Conservation (phyloP, 92 coral and sea anemone genomes). For the Porites evermanni region DNA sequence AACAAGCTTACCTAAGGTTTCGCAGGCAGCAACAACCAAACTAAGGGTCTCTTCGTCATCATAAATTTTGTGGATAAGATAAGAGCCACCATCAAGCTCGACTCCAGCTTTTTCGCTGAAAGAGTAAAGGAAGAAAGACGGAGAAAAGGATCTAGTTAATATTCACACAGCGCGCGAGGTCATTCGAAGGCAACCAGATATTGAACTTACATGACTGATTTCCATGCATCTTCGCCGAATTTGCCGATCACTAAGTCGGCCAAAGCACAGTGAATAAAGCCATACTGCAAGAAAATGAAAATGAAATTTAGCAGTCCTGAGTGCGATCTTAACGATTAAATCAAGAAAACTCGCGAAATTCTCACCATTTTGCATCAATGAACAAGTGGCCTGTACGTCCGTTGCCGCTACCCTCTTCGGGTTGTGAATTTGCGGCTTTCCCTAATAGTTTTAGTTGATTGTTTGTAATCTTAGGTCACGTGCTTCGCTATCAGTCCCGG, state of each 20-base stretch:
- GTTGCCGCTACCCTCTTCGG: background rate
- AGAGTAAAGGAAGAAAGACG: background rate
- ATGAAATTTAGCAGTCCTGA: background rate
- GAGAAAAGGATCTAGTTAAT: background rate
- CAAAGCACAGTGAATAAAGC: constrained; percentile 95
- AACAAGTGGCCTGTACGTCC: background rate
- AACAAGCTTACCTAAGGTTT: constrained; percentile 78
- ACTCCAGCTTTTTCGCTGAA: constrained; percentile 95
- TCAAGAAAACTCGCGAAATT: background rate
- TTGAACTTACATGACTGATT: constrained; percentile 81
- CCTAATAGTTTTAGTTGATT: constrained; percentile 26
- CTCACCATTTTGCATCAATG: constrained; percentile 31
- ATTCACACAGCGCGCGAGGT: background rate
- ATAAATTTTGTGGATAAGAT: constrained; percentile 94
- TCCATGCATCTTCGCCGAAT: constrained; percentile 97
- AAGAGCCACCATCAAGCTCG: constrained; percentile 96
- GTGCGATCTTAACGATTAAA: background rate
- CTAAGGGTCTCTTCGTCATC: constrained; percentile 90
- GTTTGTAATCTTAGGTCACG: constrained; percentile 38
- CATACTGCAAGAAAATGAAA: constrained; percentile 68
- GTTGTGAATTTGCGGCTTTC: constrained; percentile 17
- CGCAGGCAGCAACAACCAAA: constrained; percentile 88
- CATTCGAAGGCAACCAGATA: background rate
- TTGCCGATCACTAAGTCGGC: constrained; percentile 93
- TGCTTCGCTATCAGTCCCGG: background rate